These are phyloP conservation scores for Nysson spinosus DNA, from an alignment of 2,888 invertebrate genomes.

Conservation along the genomic window DNA sequence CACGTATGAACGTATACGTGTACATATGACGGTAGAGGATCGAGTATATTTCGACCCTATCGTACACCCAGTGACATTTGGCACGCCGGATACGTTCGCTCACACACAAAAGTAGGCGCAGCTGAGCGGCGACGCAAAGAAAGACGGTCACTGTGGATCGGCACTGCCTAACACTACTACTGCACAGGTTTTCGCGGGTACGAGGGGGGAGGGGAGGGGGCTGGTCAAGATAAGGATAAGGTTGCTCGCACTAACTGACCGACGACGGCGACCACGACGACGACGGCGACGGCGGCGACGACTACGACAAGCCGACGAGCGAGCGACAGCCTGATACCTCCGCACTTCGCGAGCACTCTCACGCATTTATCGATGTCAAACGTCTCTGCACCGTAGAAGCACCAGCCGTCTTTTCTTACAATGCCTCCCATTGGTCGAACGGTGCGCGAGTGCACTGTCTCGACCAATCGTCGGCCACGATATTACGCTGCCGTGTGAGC, in stretches of 20 bases:
- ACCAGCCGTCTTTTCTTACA: slow-evolving; percentile 74
- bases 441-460: slow-evolving; percentile 78
- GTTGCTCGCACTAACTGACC: slow-evolving; percentile 56
- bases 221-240: slow-evolving; percentile 46
- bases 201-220: slow-evolving; percentile 16
- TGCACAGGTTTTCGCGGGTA: slow-evolving; percentile 50
- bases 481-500: slow-evolving; percentile 68
- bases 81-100: slow-evolving; percentile 54
- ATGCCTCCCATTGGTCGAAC: slow-evolving; percentile 78
- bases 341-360: slow-evolving; percentile 81
- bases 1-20: too few relatives aligned
- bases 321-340: slow-evolving; percentile 81
- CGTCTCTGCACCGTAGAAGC: slow-evolving; percentile 79
- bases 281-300: slow-evolving; percentile 31
- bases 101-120: slow-evolving; percentile 48
- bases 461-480: slow-evolving; percentile 78
- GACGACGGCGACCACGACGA: slow-evolving; percentile 65
- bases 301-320: slow-evolving; percentile 76
- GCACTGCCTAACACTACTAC: slow-evolving; percentile 52
- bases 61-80: slow-evolving; percentile 59
- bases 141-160: slow-evolving; percentile 52
- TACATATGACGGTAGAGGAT: slow-evolving; percentile 26
- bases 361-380: slow-evolving; percentile 84
- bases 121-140: slow-evolving; percentile 49
- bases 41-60: slow-evolving; percentile 48